Percentiles rank a stretch among this genome's conserved stretches.
phyloP scores from a whole-genome alignment of 2,113 vertebrate species.

The pig (Sus scrofa) region T2T-Sscrofa CM000812.6:100371001-100371500 shows the following conservation, averaged over 20 bases:
- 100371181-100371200: neutral
- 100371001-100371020: neutral
- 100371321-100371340: neutral
- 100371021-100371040: neutral
- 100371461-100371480: neutral
- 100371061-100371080: neutral
- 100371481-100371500: neutral
- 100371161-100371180: neutral
- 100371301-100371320: neutral
- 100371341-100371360: neutral
- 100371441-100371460: too few relatives aligned
- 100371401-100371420: neutral
- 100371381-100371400: neutral
- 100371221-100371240: neutral
- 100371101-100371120: neutral
- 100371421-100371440: neutral
- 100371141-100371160: neutral
- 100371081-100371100: neutral
- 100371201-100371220: neutral
- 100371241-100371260: neutral
- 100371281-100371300: neutral
- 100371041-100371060: neutral
- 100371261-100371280: neutral
- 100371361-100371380: neutral
- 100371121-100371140: neutral